Evolutionary conservation across 53 echinoderm and acorn worm species (phyloP).

Genomic region (Echinometra lucunter): DNA sequence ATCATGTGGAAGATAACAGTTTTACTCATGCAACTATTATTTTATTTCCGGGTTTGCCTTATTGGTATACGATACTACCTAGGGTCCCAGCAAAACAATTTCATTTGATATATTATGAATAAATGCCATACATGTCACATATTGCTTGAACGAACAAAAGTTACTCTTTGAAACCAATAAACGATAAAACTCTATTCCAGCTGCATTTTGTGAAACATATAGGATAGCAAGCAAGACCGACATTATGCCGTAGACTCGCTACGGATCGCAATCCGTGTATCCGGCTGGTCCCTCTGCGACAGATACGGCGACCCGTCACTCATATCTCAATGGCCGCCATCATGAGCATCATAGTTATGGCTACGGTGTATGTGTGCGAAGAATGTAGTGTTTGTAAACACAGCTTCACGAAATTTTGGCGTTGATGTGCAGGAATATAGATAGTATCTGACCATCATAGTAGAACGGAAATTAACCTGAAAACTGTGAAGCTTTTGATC

Average conservation of each 20-base stretch:
- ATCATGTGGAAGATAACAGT: too few species aligned
- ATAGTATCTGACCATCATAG: not conserved
- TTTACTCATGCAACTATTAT: too few species aligned
- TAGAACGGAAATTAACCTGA: conserved; percentile 29
- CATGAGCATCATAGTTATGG: conserved; percentile 73
- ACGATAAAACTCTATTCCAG: too few species aligned
- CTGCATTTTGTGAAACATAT: too few species aligned
- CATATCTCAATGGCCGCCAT: conserved; percentile 90
- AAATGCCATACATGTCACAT: too few species aligned
- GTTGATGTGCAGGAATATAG: not conserved
- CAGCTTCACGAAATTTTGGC: conserved; percentile 10
- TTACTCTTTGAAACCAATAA: too few species aligned
- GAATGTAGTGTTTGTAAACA: conserved; percentile 55
- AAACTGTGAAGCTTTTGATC: not conserved
- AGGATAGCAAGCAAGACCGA: too few species aligned
- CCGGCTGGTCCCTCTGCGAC: conserved; percentile 57
- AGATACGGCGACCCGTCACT: conserved; percentile 83
- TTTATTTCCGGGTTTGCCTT: too few species aligned
- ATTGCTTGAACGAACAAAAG: too few species aligned
- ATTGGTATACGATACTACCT: too few species aligned
- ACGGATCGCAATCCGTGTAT: not conserved
- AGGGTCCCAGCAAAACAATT: too few species aligned
- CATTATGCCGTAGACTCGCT: not conserved
- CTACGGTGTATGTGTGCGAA: conserved; percentile 32
- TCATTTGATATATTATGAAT: too few species aligned